Conservation (phyloP, 2,888 invertebrate genomes). For the Hetaerina titia region DNA sequence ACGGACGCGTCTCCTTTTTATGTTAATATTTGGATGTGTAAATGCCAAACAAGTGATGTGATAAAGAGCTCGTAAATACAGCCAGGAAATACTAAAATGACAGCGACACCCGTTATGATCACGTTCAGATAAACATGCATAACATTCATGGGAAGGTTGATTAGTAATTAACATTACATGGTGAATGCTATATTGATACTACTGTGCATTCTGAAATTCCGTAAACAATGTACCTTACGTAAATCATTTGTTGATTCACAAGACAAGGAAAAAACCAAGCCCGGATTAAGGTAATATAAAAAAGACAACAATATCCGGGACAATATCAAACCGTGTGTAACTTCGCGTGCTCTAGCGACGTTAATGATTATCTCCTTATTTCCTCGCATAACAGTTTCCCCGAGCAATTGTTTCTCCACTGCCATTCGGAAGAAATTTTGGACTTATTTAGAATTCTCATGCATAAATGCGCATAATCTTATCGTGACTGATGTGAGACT, state of each 20-base stretch:
- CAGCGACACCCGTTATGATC: not conserved
- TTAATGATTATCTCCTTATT: conserved; percentile 21
- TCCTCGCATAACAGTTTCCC: not conserved
- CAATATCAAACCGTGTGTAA: not conserved
- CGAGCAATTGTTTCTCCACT: not conserved
- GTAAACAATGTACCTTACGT: not conserved
- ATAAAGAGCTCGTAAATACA: not conserved
- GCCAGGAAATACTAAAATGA: not conserved
- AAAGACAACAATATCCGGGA: not conserved
- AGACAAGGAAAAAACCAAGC: not conserved
- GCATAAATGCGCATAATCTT: conserved; percentile 20
- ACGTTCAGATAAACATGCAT: not conserved
- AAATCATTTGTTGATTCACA: not conserved
- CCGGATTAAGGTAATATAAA: not conserved
- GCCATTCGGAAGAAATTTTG: not conserved
- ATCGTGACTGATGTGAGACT: not conserved
- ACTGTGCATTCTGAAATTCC: not conserved
- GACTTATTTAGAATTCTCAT: conserved; percentile 3
- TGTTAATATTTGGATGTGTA: not conserved
- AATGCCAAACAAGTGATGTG: not conserved
- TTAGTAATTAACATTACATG: not conserved
- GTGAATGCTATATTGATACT: not conserved
- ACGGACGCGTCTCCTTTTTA: not conserved
- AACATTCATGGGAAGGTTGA: not conserved
- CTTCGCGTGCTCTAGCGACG: not conserved